Evolutionary conservation across 2,113 vertebrate species (phyloP).

Genomic region (Leiothrix lutea): DNA sequence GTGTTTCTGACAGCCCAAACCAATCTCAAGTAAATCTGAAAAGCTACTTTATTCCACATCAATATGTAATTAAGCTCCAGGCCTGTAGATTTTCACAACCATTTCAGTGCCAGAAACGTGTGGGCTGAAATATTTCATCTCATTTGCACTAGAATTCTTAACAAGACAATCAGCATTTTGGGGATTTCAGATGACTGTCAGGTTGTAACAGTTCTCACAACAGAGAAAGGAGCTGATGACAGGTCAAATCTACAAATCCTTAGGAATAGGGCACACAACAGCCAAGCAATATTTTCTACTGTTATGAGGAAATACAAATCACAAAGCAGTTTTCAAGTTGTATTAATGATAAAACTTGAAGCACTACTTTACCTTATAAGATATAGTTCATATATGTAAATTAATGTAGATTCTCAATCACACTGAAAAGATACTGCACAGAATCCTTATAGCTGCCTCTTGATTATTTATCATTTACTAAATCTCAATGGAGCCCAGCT

Average conservation of each 20-base stretch:
- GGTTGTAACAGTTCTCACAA: neutral
- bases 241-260: neutral
- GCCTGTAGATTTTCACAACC: neutral
- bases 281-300: neutral
- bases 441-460: neutral
- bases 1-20: neutral
- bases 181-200: neutral
- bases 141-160: neutral
- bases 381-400: neutral
- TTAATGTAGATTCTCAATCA: neutral
- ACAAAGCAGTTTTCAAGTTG: neutral
- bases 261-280: neutral
- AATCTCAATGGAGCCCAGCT: neutral
- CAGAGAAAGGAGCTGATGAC: neutral
- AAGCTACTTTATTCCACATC: neutral
- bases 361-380: neutral
- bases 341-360: neutral
- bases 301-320: neutral
- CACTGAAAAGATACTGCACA: neutral
- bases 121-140: neutral
- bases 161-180: neutral
- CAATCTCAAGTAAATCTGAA: neutral
- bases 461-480: neutral
- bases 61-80: neutral
- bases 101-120: neutral